Percentiles rank a stretch among this genome's conserved stretches.
Evolutionary conservation across 2,797 vertebrate species (phyloP).

Genomic region (Phoeniculus purpureus): DNA sequence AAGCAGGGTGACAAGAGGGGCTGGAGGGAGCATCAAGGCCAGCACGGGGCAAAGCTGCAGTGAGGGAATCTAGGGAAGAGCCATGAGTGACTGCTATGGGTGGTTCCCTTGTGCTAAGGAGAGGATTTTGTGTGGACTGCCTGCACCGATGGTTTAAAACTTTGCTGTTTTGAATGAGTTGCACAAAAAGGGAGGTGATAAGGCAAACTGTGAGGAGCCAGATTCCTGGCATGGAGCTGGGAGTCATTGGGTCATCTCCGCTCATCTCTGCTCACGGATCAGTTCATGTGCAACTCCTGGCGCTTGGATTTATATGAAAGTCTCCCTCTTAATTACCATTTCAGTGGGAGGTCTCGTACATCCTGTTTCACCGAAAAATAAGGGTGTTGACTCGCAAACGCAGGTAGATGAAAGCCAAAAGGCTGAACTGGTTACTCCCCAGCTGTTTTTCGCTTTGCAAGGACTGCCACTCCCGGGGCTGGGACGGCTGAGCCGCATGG

Average conservation of each 20-base stretch:
- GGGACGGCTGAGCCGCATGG: not conserved
- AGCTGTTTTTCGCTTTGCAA: slow-evolving; percentile 9
- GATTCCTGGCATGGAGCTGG: not conserved
- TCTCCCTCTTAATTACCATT: slow-evolving; percentile 35
- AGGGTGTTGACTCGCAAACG: slow-evolving; percentile 39
- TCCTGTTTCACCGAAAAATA: slow-evolving; percentile 47
- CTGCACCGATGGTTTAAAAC: not conserved
- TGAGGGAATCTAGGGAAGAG: accelerated
- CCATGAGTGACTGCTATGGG: not conserved
- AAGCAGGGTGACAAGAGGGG: not conserved
- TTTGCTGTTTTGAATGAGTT: accelerated
- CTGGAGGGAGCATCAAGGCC: not conserved
- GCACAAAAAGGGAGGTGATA: not conserved
- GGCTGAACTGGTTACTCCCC: slow-evolving; percentile 52
- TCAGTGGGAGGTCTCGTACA: slow-evolving; percentile 56
- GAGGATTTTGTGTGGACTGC: not conserved
- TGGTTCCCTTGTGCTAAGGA: not conserved
- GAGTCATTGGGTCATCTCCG: not conserved
- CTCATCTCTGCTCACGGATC: not conserved
- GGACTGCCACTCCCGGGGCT: not conserved
- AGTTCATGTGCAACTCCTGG: not conserved
- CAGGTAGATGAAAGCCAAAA: slow-evolving; percentile 46
- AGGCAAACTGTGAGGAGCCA: accelerated
- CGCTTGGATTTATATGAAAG: not conserved
- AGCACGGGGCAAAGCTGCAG: accelerated